A percentile compares a stretch with the other conserved stretches of the same genome.
These are phyloP conservation scores for Stichodactyla helianthus DNA, from an alignment of 64 coral and sea anemone genomes.

Conservation along the genomic window DNA sequence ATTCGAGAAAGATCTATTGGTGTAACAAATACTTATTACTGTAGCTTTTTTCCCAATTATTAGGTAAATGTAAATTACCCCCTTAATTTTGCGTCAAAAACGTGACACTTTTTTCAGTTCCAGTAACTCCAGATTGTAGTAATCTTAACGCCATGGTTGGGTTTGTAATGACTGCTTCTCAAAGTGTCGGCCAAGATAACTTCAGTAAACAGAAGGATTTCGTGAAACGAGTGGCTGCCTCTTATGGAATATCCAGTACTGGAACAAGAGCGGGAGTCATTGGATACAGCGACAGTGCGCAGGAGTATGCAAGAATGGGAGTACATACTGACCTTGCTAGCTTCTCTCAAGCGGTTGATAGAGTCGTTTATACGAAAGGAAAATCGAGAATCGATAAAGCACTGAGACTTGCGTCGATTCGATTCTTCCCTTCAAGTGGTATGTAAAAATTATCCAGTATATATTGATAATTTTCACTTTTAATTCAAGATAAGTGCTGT, in stretches of 20 bases:
- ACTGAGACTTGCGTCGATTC: constrained; percentile 15
- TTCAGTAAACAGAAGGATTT: constrained; percentile 20
- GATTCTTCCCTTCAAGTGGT: constrained; percentile 18
- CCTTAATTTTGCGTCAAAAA: not conserved
- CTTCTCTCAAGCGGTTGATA: constrained; percentile 30
- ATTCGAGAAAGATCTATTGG: too few relatives aligned
- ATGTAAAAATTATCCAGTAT: not conserved
- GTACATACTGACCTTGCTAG: constrained; percentile 31
- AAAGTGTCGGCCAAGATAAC: not conserved
- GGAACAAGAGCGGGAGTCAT: constrained; percentile 23
- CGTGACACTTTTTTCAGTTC: not conserved
- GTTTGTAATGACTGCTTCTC: not conserved
- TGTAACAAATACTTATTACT: too few relatives aligned
- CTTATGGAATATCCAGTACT: constrained; percentile 8
- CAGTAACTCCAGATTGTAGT: not conserved
- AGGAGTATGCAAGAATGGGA: constrained; percentile 23
- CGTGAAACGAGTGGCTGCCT: constrained; percentile 22
- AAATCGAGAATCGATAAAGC: constrained; percentile 65
- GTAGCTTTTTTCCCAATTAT: too few relatives aligned
- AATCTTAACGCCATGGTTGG: not conserved
- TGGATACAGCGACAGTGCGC: constrained; percentile 8
- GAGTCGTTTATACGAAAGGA: constrained; percentile 41
- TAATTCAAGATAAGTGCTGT: too few relatives aligned
- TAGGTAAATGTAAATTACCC: too few relatives aligned
- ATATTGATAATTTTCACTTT: too few relatives aligned